Evolutionary conservation across 2,888 invertebrate genomes (phyloP), one percentile per base, ranked within the genome.

Genomic region (Callimorpha dominula): DNA sequence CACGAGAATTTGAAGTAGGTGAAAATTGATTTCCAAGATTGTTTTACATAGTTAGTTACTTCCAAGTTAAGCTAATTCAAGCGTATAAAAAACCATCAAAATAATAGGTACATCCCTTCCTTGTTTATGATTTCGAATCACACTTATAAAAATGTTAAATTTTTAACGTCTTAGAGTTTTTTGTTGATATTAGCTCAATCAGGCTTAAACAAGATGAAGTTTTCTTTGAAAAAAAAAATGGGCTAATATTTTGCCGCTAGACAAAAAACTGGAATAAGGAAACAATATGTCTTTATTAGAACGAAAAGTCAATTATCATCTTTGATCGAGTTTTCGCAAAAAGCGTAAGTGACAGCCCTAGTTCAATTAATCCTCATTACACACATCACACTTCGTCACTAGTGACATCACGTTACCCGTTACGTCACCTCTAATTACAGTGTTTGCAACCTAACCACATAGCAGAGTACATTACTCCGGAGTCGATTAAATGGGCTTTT

Each of bases 401-500:
- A 71, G 70, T 74, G 74, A 77, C 72, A 68, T 72, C 70, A 71
- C 62, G 65, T 71, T 52, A 9, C 46, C 65, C 50, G 57, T 20
- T 60, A 68, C 60, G 57, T 68, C 57, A 63, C 65, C 74, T 77
- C 67, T 79, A 80, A 82, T 85, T 80, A 81, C 79, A 67, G 71
- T 72, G 71, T 74, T 74, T 73, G 71, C 68, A 69, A 40, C 62
- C 65, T 67, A 71, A 81, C 78, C 76, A n/a, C 74, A 68, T 64
- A 54, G 15, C 72, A 62, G 49, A 82, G 68, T 74, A 71, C 73
- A 77, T 81, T 81, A 75, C 78, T 78, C 73, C 64, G 65, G 70
- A 40, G 65, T 68, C 78, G 78, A 81, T 84, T 75, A 73, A 71
- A 81, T 68, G 71, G 64, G 54, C 12, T 75, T 83, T 80, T 76